Conservation (phyloP, 2,888 invertebrate genomes). For the Sisyra terminalis region DNA sequence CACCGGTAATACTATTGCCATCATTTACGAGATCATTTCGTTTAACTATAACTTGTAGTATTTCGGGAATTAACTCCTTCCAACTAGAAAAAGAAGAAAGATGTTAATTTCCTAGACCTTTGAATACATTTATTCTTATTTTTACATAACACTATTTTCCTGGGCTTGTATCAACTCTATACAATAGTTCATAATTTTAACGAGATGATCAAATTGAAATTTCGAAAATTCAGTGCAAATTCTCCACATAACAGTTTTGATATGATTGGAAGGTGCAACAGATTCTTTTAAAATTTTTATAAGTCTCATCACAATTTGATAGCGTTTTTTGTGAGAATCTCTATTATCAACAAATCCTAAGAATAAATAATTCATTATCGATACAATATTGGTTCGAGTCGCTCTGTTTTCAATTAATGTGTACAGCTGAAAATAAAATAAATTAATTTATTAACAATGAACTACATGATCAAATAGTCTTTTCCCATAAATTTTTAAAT, state of each 20-base stretch:
- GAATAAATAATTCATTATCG: conserved; percentile 21
- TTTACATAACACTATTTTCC: conserved; percentile 32
- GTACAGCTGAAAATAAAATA: conserved; percentile 15
- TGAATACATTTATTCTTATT: no score
- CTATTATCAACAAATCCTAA: conserved; percentile 17
- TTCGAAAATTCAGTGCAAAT: conserved; percentile 31
- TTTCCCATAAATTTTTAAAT: no score
- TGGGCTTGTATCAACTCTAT: conserved; percentile 33
- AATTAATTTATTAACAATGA: not conserved
- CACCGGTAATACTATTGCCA: conserved; percentile 37
- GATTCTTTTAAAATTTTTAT: conserved; percentile 20
- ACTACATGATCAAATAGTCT: no score
- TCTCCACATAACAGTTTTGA: conserved; percentile 31
- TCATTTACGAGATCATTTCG: conserved; percentile 35
- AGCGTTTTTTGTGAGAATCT: conserved; percentile 19
- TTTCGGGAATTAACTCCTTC: conserved; percentile 48
- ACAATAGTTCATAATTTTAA: conserved; percentile 37
- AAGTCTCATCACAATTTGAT: conserved; percentile 16
- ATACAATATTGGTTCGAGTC: conserved; percentile 16
- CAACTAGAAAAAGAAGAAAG: conserved; percentile 30
- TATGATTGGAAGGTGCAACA: conserved; percentile 20
- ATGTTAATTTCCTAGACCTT: no score
- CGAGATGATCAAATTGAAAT: conserved; percentile 31
- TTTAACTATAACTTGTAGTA: conserved; percentile 35
- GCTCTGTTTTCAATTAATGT: conserved; percentile 16